A percentile compares a stretch with the other conserved stretches of the same genome.
Conservation (phyloP, 2,888 invertebrate species). For the Onchidella celtica region DNA sequence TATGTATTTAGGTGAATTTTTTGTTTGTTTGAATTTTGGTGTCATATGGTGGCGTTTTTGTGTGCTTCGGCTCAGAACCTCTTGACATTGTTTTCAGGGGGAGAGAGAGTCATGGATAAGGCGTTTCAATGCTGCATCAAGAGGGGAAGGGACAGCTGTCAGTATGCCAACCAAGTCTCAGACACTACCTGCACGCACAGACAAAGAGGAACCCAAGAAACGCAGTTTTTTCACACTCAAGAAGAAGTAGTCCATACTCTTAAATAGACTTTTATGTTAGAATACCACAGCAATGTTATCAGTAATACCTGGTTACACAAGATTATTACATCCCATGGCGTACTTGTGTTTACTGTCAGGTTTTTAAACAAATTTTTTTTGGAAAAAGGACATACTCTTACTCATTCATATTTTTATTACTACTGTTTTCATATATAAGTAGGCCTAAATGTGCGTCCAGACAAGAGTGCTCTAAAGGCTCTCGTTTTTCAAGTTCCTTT, state of each 20-base stretch:
- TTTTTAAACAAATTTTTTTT: not conserved
- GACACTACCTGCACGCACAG: conserved; percentile 90
- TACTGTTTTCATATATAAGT: too few relatives aligned
- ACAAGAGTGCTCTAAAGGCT: too few relatives aligned
- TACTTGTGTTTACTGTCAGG: not conserved
- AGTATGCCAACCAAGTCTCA: conserved; percentile 88
- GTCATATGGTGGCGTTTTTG: too few relatives aligned
- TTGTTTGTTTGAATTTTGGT: too few relatives aligned
- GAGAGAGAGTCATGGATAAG: conserved; percentile 97
- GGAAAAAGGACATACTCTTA: not conserved
- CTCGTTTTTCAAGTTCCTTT: too few relatives aligned
- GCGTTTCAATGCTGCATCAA: conserved; percentile 88
- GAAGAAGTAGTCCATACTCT: conserved; percentile 86
- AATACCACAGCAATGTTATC: not conserved
- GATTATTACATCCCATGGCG: conserved; percentile 4
- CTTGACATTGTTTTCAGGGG: conserved; percentile 83
- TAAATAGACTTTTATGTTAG: conserved; percentile 16
- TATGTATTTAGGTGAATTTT: too few relatives aligned
- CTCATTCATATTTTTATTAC: not conserved
- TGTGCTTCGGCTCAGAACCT: too few relatives aligned
- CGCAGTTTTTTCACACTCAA: conserved; percentile 99
- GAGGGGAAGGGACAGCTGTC: conserved; percentile 79
- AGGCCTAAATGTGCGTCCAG: too few relatives aligned
- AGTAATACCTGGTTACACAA: too few relatives aligned
- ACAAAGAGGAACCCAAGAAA: conserved; percentile 95